Percentiles rank a stretch among this genome's conserved stretches.
These are phyloP conservation scores for Hoplodrina blanda DNA, from an alignment of 2,888 invertebrate genomes.

Conservation along the genomic window DNA sequence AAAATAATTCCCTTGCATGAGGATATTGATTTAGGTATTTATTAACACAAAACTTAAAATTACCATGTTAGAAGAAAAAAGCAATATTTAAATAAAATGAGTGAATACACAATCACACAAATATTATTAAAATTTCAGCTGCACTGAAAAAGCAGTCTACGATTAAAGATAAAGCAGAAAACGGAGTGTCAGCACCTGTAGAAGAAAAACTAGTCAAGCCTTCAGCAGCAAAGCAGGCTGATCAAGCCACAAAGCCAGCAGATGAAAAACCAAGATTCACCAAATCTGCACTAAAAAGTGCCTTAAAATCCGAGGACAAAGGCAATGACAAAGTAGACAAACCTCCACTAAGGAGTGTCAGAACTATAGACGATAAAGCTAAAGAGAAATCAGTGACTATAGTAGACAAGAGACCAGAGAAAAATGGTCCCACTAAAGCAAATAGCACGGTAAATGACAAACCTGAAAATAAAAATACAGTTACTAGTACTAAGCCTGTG, in stretches of 20 bases:
- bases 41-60: not conserved
- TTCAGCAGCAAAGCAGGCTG: conserved; percentile 82
- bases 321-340: conserved; percentile 77
- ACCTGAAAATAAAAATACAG: conserved; percentile 62
- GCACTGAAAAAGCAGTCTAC: conserved; percentile 86
- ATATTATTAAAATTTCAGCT: conserved; percentile 74
- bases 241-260: conserved; percentile 75
- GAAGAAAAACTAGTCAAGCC: conserved; percentile 86
- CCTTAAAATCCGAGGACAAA: conserved; percentile 74
- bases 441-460: conserved; percentile 72
- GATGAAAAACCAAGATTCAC: conserved; percentile 83
- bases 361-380: conserved; percentile 85
- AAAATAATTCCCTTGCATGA: no score
- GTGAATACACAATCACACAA: conserved; percentile 6
- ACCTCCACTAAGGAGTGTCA: conserved; percentile 80
- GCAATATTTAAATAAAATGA: no score
- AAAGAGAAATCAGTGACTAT: conserved; percentile 87
- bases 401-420: conserved; percentile 81
- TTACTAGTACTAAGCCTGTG: conserved; percentile 60
- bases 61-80: not conserved
- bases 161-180: conserved; percentile 84
- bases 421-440: conserved; percentile 73
- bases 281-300: conserved; percentile 73
- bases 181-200: conserved; percentile 78
- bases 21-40: no score